Percentiles rank a stretch among this genome's conserved stretches.
Conservation (phyloP, 2,888 invertebrate genomes). For the Drosophila histrio region DNA sequence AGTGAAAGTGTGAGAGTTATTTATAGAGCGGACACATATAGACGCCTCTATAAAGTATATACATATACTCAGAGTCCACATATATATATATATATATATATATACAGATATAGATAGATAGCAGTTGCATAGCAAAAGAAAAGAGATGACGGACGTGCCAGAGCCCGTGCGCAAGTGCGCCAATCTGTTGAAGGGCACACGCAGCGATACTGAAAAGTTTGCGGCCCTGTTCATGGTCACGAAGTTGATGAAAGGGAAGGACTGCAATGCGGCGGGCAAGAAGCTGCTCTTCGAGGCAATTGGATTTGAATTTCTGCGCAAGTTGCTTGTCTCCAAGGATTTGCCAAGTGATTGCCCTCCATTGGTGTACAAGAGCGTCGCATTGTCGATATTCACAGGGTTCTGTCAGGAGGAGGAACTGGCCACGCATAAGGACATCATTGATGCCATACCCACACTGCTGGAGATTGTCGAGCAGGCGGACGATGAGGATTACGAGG, state of each 20-base stretch:
- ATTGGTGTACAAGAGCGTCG: slow-evolving; percentile 95
- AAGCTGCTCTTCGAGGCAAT: slow-evolving; percentile 94
- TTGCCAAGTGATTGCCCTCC: slow-evolving; percentile 95
- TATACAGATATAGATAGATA: slow-evolving; percentile 17
- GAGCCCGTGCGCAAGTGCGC: slow-evolving; percentile 94
- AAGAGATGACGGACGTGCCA: slow-evolving; percentile 85
- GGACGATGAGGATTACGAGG: slow-evolving; percentile 93
- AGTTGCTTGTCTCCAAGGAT: slow-evolving; percentile 90
- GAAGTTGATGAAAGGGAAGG: slow-evolving; percentile 93
- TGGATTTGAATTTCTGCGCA: slow-evolving; percentile 93
- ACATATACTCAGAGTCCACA: slow-evolving; percentile 15
- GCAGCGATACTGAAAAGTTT: slow-evolving; percentile 95
- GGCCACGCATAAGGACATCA: slow-evolving; percentile 92
- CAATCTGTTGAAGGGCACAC: slow-evolving; percentile 90
- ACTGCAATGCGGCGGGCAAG: slow-evolving; percentile 91
- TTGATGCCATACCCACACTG: slow-evolving; percentile 92
- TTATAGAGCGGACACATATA: slow-evolving; percentile 55
- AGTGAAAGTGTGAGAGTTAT: slow-evolving; percentile 76
- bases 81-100: slow-evolving; percentile 16
- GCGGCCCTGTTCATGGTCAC: slow-evolving; percentile 96
- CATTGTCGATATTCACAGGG: slow-evolving; percentile 93
- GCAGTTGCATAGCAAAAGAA: slow-evolving; percentile 24
- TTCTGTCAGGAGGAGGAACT: slow-evolving; percentile 93
- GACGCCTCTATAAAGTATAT: slow-evolving; percentile 20
- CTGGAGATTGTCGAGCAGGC: slow-evolving; percentile 93